phyloP scores from a whole-genome alignment of 2,888 invertebrate genomes.

The Deilephila elpenor region DNA sequence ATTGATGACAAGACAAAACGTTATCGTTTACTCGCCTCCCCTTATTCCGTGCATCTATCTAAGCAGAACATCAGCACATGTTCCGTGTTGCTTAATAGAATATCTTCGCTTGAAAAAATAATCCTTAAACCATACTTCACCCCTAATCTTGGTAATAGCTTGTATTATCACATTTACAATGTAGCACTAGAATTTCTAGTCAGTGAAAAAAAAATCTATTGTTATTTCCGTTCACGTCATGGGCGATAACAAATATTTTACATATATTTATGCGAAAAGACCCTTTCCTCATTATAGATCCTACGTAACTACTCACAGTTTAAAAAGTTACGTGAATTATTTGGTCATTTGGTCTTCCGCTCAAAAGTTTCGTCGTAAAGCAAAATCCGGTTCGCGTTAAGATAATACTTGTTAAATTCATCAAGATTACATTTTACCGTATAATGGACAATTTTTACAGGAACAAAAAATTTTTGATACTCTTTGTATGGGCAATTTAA shows the following conservation, averaged over 20 bases:
- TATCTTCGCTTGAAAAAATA: not conserved
- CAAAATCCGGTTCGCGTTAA: slow-evolving; percentile 7
- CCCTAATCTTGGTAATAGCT: no score
- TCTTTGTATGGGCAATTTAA: not conserved
- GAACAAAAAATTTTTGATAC: not conserved
- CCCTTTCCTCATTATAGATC: not conserved
- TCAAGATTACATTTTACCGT: not conserved
- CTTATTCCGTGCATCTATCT: not conserved
- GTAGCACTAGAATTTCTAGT: no score
- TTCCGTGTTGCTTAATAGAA: not conserved
- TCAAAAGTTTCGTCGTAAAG: slow-evolving; percentile 20
- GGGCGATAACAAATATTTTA: no score
- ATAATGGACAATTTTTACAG: not conserved
- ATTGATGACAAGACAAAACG: no score
- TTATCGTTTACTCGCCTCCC: no score
- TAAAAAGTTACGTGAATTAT: not conserved
- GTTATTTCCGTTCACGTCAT: no score
- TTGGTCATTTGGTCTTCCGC: not conserved
- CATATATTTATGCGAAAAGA: not conserved
- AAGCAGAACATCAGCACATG: not conserved
- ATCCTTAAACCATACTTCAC: not conserved
- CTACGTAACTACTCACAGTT: not conserved
- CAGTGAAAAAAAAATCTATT: no score
- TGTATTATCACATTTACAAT: no score
- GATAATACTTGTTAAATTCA: not conserved